Evolutionary conservation across 2,888 invertebrate species (phyloP).

Genomic region (Argyresthia goedartella): DNA sequence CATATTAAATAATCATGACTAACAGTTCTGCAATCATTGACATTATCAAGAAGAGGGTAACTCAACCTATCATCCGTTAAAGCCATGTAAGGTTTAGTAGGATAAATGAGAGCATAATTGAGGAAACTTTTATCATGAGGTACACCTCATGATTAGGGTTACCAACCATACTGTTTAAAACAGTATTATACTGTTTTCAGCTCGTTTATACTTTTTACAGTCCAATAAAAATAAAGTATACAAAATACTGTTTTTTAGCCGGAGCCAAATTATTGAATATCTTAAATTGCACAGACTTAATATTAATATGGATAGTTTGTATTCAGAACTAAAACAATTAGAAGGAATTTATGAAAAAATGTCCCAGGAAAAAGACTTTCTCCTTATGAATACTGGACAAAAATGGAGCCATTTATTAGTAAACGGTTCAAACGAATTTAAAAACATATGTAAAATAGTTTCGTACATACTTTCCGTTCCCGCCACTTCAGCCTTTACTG

Average conservation of each 20-base stretch:
- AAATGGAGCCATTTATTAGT: neutral
- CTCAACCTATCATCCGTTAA: too few relatives aligned
- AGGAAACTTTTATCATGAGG: too few relatives aligned
- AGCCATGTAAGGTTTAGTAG: too few relatives aligned
- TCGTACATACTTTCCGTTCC: neutral
- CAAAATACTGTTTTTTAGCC: constrained; percentile 20
- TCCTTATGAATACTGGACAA: neutral
- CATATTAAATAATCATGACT: too few relatives aligned
- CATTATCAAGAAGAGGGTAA: too few relatives aligned
- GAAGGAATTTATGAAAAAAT: too few relatives aligned
- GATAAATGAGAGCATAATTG: too few relatives aligned
- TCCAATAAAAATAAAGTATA: constrained; percentile 17
- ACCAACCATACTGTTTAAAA: neutral
- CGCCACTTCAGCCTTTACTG: neutral
- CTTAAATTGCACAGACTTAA: too few relatives aligned
- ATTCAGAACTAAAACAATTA: too few relatives aligned
- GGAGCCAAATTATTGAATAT: constrained; percentile 14
- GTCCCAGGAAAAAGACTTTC: neutral
- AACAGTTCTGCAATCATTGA: too few relatives aligned
- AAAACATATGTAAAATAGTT: neutral
- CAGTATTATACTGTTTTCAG: neutral
- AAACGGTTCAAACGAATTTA: neutral
- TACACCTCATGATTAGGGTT: too few relatives aligned
- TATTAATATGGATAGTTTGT: too few relatives aligned
- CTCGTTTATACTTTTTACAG: neutral